Conservation (phyloP, 2,888 invertebrate genomes). For the Heliconius ethilla region DNA sequence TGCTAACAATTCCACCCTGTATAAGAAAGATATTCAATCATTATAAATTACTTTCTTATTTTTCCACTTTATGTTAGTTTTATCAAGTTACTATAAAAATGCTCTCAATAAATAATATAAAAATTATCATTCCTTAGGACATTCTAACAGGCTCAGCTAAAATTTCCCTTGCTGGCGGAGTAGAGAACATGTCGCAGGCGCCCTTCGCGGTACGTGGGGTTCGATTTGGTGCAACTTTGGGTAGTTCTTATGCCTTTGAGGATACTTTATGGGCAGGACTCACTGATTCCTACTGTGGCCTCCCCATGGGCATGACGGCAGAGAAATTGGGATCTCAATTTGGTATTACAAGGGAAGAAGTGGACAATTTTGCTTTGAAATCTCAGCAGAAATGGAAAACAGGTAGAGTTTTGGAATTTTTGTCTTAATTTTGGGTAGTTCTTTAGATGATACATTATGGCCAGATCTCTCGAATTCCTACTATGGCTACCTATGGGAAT, state of each 20-base stretch:
- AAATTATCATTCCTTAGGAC: slow-evolving; percentile 80
- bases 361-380: slow-evolving; percentile 91
- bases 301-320: slow-evolving; percentile 98
- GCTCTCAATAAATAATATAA: background rate
- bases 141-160: slow-evolving; percentile 92
- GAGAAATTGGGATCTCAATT: slow-evolving; percentile 94
- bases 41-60: too few relatives aligned
- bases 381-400: slow-evolving; percentile 95
- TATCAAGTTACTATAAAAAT: too few relatives aligned
- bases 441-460: slow-evolving; percentile 96
- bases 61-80: too few relatives aligned
- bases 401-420: slow-evolving; percentile 73
- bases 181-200: slow-evolving; percentile 97
- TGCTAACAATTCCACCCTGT: too few relatives aligned
- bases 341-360: slow-evolving; percentile 89
- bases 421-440: background rate
- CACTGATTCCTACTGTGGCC: slow-evolving; percentile 92
- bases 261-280: slow-evolving; percentile 94
- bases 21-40: too few relatives aligned
- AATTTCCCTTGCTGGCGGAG: slow-evolving; percentile 94
- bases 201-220: slow-evolving; percentile 93
- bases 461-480: slow-evolving; percentile 90
- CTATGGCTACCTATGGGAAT: slow-evolving; percentile 97
- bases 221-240: slow-evolving; percentile 94
- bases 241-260: slow-evolving; percentile 89